Evolutionary conservation across 2,888 invertebrate genomes (phyloP), one percentile per base, ranked within the genome.

Genomic region (Cantharis flavilabris): DNA sequence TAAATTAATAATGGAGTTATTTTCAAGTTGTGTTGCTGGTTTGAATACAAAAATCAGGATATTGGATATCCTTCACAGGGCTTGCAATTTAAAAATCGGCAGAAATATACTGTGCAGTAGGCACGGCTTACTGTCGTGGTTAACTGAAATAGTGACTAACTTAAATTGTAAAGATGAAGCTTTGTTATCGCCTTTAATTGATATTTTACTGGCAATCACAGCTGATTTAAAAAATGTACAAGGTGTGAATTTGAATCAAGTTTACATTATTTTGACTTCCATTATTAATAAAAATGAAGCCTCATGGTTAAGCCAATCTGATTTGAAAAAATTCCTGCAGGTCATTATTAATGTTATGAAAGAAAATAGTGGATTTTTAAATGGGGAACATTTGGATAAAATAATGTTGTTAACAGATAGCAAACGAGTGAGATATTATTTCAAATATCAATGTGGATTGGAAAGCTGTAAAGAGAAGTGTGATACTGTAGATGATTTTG

Each of bases 1-100:
- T 81, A 96, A 96, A 86, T 92, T 95, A 85, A 89, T 97, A 2
- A 91, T 95, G 86, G 93, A 93, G 81, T 93, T 93, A 84, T 94
- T 93, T 84, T 90, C 90, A 0, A 93, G 92, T 23, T 89, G 89
- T 16, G 85, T 95, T 69, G 90, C 93, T n/a, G 93, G 93, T 80
- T 86, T 88, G 70, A 91, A 90, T 79, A 90, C 90, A 1, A 93
- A 93, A 87, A 90, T 93, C 75, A 89, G 91, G 72, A 93, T 96
- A 79, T 88, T 97, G 26, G 90, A 92, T 74, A 90, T 94, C 0
- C 83, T 96, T 1, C 89, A 90, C 80, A 90, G 91, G 2, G 91
- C 93, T 67, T 91, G 92, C 5, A 89, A 91, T 75, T 91, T 95
- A 33, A 91, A 92, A 0, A 91, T 92, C 78, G 92, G 93, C 0